Evolutionary conservation across 2,797 vertebrate genomes (phyloP).

Genomic region (Parauchenoglanis punctatus): DNA sequence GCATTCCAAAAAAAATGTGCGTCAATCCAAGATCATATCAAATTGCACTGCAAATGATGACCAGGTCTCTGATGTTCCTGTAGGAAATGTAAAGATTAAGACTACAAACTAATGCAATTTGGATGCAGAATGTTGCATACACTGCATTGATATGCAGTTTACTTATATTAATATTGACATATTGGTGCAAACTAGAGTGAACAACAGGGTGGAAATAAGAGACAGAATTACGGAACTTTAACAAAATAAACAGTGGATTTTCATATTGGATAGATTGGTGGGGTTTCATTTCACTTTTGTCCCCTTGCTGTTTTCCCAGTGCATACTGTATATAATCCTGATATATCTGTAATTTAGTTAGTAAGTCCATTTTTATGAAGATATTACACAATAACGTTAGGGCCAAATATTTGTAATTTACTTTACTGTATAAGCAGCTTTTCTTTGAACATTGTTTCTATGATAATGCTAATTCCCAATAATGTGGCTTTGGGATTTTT

Average conservation of each 20-base stretch:
- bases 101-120: background rate
- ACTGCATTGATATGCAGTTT: background rate
- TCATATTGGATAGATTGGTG: background rate
- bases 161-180: background rate
- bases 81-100: background rate
- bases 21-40: background rate
- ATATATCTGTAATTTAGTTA: background rate
- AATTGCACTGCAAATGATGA: background rate
- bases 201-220: background rate
- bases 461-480: background rate
- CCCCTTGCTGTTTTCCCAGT: background rate
- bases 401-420: background rate
- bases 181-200: background rate
- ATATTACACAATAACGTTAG: background rate
- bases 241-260: background rate
- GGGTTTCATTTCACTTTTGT: background rate
- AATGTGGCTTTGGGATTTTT: background rate
- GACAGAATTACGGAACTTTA: background rate
- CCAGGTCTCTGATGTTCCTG: background rate
- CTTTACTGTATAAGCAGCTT: background rate
- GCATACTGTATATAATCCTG: background rate
- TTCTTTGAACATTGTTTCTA: background rate
- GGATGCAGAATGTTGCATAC: background rate
- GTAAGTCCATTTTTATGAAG: conserved; percentile 27
- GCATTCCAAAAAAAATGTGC: background rate